These are phyloP conservation scores for Turritopsis dohrnii DNA, from an alignment of 30 jellyfish, hydroid and myxozoan genomes.

Conservation along the genomic window DNA sequence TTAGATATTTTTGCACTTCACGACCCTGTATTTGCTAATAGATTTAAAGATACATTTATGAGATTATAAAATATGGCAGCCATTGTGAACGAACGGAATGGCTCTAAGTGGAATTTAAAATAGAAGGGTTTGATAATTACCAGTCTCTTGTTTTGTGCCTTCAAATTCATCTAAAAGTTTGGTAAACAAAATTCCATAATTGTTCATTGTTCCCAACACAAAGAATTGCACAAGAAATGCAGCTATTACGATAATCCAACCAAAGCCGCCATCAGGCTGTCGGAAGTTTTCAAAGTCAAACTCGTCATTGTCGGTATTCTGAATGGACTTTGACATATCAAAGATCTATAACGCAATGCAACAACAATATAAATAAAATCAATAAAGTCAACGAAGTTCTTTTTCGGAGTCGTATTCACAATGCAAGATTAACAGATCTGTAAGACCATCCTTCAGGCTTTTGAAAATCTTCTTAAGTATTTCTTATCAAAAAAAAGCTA, in stretches of 20 bases:
- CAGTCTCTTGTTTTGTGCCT: conserved; percentile 66
- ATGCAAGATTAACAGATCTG: neutral
- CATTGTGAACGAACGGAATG: too few species aligned
- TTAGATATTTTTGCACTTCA: too few species aligned
- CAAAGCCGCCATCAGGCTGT: conserved; percentile 96
- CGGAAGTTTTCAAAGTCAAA: conserved; percentile 3
- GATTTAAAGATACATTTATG: too few species aligned
- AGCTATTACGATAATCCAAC: conserved; percentile 87
- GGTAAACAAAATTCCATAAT: conserved; percentile 78
- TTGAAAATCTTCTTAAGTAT: neutral
- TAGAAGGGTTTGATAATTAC: conserved; percentile 46
- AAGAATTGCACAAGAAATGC: conserved; percentile 92
- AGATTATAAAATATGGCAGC: too few species aligned
- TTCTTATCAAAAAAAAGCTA: neutral
- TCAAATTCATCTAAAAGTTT: conserved; percentile 80
- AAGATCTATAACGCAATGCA: neutral
- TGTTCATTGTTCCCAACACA: conserved; percentile 95
- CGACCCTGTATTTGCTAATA: too few species aligned
- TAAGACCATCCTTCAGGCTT: neutral
- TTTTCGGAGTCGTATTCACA: neutral
- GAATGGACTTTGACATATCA: neutral
- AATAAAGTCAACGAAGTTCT: too few species aligned
- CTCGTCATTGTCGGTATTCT: neutral
- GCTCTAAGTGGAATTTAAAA: too few species aligned
- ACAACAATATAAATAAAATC: too few species aligned